Conservation (phyloP, 2,888 invertebrate species). For the Papilio demoleus region DNA sequence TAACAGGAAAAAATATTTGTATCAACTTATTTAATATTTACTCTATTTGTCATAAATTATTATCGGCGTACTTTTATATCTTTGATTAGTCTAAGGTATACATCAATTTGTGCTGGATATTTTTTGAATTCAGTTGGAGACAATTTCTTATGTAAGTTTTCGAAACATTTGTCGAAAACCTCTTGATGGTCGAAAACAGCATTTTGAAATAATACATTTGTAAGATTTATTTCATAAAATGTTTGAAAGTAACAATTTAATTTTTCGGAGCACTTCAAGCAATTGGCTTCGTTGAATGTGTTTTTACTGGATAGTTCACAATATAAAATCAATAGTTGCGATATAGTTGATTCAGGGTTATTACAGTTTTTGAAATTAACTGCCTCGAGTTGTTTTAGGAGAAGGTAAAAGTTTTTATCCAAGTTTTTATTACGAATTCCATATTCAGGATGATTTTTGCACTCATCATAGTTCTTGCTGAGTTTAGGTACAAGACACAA, state of each 20-base stretch:
- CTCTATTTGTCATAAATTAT: neutral
- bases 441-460: constrained; percentile 60
- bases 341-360: constrained; percentile 51
- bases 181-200: constrained; percentile 57
- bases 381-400: constrained; percentile 55
- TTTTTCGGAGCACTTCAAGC: constrained; percentile 53
- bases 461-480: constrained; percentile 60
- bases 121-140: constrained; percentile 63
- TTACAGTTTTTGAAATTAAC: constrained; percentile 52
- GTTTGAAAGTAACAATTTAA: constrained; percentile 58
- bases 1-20: constrained; percentile 13
- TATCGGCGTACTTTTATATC: constrained; percentile 57
- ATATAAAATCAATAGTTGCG: constrained; percentile 61
- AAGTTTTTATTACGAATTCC: constrained; percentile 56
- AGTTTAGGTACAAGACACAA: constrained; percentile 64
- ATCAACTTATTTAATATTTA: neutral
- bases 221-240: constrained; percentile 54
- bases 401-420: constrained; percentile 51
- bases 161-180: constrained; percentile 65
- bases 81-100: constrained; percentile 59
- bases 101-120: constrained; percentile 68
- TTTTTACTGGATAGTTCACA: constrained; percentile 59
- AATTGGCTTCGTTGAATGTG: constrained; percentile 60
- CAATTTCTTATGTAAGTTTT: constrained; percentile 62
- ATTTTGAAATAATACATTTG: constrained; percentile 52